Conservation (phyloP, 2,797 vertebrate species). For the Podarcis siculus region DNA sequence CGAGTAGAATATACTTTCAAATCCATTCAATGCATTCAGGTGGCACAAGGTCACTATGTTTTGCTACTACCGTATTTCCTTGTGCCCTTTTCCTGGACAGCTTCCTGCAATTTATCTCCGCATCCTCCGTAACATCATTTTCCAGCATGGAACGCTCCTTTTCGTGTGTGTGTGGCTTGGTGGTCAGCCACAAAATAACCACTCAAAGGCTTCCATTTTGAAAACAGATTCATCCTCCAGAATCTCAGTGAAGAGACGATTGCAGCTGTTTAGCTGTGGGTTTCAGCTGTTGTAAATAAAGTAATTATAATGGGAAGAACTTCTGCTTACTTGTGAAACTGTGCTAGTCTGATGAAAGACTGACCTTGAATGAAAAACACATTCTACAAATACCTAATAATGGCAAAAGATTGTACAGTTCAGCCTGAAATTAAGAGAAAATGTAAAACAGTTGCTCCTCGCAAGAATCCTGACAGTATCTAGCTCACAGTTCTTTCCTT, state of each 20-base stretch:
- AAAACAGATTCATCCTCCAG: neutral
- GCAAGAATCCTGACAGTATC: neutral
- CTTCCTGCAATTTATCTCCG: neutral
- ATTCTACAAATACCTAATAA: neutral
- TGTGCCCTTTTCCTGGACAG: neutral
- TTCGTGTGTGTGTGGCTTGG: neutral
- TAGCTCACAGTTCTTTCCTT: neutral
- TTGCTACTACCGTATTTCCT: neutral
- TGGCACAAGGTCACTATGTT: neutral
- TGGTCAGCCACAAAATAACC: neutral
- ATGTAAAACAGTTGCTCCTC: neutral
- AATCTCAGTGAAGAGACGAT: neutral
- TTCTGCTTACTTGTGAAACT: neutral
- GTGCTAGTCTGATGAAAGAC: neutral
- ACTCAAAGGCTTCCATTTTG: neutral
- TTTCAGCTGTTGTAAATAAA: neutral
- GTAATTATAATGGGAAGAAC: neutral
- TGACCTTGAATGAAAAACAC: neutral
- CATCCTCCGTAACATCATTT: neutral
- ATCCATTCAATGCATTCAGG: neutral
- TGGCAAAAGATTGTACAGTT: neutral
- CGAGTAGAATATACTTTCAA: neutral
- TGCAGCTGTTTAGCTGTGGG: neutral
- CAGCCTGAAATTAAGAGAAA: neutral
- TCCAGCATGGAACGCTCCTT: neutral